phyloP scores from a whole-genome alignment of 64 coral and sea anemone genomes.

The Pocillopora verrucosa region DNA sequence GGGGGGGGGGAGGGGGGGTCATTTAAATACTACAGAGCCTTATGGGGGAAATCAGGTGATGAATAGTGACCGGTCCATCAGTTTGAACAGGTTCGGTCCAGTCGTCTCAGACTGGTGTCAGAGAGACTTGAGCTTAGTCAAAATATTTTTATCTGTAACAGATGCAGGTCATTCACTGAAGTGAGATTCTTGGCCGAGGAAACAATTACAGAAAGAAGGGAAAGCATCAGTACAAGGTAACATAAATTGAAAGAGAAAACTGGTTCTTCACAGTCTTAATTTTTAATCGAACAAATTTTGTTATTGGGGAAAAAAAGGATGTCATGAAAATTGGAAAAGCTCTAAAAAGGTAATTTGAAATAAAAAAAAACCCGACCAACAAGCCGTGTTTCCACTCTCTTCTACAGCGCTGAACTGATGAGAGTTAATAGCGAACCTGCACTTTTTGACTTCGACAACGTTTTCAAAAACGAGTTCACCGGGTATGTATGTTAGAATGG shows the following conservation, averaged over 20 bases:
- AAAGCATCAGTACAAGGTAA: constrained; percentile 7
- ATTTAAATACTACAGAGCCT: too few relatives aligned
- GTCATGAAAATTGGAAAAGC: too few relatives aligned
- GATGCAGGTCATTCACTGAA: neutral
- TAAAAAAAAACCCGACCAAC: too few relatives aligned
- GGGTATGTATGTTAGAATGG: neutral
- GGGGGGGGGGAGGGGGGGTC: too few relatives aligned
- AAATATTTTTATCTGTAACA: neutral
- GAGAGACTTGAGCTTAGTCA: too few relatives aligned
- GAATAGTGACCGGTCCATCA: too few relatives aligned
- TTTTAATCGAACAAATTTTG: neutral
- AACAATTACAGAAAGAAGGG: neutral
- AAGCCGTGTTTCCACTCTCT: neutral
- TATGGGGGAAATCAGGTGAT: too few relatives aligned
- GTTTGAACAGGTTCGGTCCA: too few relatives aligned
- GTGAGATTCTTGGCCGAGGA: neutral
- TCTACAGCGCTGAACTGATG: neutral
- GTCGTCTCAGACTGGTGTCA: too few relatives aligned
- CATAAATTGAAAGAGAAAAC: neutral
- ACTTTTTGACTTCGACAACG: neutral
- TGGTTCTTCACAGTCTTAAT: neutral
- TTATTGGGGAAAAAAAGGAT: too few relatives aligned
- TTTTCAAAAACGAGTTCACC: neutral
- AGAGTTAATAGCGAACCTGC: constrained; percentile 20
- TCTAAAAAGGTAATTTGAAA: too few relatives aligned